These are phyloP conservation scores for Drosophila mayri DNA, from an alignment of 1,140 invertebrate species.

Conservation along the genomic window DNA sequence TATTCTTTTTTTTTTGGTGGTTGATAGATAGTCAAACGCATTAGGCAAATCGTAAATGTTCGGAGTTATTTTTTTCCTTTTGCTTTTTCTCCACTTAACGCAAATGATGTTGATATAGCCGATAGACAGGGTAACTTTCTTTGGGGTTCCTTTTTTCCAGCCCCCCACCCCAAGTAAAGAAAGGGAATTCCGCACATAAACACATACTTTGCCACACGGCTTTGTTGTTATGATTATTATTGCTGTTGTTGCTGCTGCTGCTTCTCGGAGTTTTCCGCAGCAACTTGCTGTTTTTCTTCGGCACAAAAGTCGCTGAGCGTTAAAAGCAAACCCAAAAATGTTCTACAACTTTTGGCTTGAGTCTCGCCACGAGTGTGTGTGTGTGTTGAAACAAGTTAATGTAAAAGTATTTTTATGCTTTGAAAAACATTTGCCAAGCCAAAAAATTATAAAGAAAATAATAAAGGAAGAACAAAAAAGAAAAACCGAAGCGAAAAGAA, in stretches of 20 bases:
- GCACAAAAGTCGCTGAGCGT: conserved; percentile 75
- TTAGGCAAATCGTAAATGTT: conserved; percentile 59
- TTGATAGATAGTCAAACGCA: conserved; percentile 58
- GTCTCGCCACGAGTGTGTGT: conserved; percentile 33
- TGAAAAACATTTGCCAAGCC: conserved; percentile 78
- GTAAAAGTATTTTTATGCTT: conserved; percentile 84
- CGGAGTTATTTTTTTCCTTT: conserved; percentile 52
- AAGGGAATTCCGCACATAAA: conserved; percentile 27
- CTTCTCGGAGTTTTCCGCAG: conserved; percentile 14
- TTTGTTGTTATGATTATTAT: conserved; percentile 46
- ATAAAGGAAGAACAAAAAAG: conserved; percentile 53
- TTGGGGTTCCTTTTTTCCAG: background rate
- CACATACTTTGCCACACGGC: conserved; percentile 68
- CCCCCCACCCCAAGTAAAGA: conserved; percentile 8
- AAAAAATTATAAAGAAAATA: conserved; percentile 81
- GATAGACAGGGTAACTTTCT: conserved; percentile 46
- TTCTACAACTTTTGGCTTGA: conserved; percentile 71
- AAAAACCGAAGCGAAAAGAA: conserved; percentile 19
- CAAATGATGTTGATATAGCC: conserved; percentile 81
- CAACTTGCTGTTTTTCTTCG: conserved; percentile 72
- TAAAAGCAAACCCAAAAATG: conserved; percentile 73
- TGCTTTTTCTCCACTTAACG: conserved; percentile 73
- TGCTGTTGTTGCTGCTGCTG: conserved; percentile 28
- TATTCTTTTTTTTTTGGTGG: conserved; percentile 9
- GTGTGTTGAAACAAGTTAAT: conserved; percentile 78